Percentiles rank a stretch among this genome's conserved stretches.
These are phyloP conservation scores for Myrmophylax atrothorax DNA, from an alignment of 2,113 vertebrate genomes.

Conservation along the genomic window DNA sequence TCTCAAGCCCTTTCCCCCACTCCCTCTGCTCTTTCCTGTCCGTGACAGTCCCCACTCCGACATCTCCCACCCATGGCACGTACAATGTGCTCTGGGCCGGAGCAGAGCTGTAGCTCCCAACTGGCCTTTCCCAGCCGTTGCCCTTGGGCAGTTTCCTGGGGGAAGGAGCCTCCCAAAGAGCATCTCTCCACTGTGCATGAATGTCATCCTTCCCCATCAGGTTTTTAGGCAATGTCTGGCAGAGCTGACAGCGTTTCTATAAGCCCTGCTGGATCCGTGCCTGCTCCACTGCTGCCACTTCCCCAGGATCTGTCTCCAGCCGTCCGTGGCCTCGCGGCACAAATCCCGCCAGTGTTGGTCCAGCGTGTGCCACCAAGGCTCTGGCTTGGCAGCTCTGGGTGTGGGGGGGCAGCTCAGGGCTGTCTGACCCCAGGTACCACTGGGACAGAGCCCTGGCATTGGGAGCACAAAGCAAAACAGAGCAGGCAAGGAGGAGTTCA, in stretches of 20 bases:
- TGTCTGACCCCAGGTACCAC: rapidly evolving
- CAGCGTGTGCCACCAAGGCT: neutral
- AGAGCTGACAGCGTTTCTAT: neutral
- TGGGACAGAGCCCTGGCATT: neutral
- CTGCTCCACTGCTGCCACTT: neutral
- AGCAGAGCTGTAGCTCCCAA: neutral
- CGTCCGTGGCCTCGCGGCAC: neutral
- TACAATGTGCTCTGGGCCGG: neutral
- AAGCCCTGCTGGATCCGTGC: neutral
- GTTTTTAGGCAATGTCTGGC: neutral
- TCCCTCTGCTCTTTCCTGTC: neutral
- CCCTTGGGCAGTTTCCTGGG: neutral
- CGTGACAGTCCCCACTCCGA: neutral
- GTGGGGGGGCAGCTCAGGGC: neutral
- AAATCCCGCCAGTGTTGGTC: neutral
- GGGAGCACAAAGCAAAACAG: neutral
- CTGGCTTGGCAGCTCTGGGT: rapidly evolving
- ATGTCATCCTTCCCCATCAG: neutral
- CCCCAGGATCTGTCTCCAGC: neutral
- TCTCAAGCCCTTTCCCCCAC: neutral
- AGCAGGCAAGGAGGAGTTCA: neutral
- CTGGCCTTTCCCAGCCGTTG: neutral
- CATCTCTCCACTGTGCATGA: rapidly evolving
- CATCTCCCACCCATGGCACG: neutral
- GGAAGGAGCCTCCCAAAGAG: neutral